These are phyloP conservation scores for Zosterops hypoxanthus DNA, from an alignment of 2,113 vertebrate species.

Conservation along the genomic window DNA sequence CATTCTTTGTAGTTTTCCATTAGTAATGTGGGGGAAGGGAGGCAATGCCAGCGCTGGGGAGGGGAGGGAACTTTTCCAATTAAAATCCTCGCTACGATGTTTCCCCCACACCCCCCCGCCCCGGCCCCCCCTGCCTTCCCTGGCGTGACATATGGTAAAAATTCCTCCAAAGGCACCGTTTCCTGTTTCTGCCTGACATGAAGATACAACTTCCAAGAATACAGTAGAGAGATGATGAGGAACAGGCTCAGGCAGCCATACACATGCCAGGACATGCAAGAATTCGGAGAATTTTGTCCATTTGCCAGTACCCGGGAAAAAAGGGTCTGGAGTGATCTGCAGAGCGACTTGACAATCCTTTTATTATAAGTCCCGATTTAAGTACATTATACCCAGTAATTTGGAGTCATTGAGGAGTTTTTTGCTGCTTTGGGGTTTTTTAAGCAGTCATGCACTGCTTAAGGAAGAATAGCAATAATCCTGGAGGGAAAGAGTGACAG, in stretches of 20 bases:
- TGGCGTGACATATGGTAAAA: constrained; percentile 53
- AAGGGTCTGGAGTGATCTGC: constrained; percentile 2
- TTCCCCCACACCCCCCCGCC: background rate
- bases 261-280: constrained; percentile 54
- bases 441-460: background rate
- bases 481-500: background rate
- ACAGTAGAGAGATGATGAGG: constrained; percentile 51
- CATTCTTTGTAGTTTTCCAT: constrained; percentile 38
- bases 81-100: background rate
- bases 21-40: constrained; percentile 15
- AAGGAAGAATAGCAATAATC: background rate
- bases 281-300: constrained; percentile 60
- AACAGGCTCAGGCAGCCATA: constrained; percentile 30
- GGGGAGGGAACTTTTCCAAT: background rate
- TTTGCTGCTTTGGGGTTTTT: background rate
- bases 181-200: constrained; percentile 61
- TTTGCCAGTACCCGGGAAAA: constrained; percentile 32
- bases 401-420: background rate
- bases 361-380: background rate
- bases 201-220: constrained; percentile 54
- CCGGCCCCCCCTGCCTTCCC: background rate
- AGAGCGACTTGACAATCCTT: background rate
- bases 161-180: constrained; percentile 37
- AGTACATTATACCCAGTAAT: background rate
- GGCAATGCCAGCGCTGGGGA: background rate